These are phyloP conservation scores for Lophotis ruficrista DNA, from an alignment of 2,113 vertebrate species.

Conservation along the genomic window DNA sequence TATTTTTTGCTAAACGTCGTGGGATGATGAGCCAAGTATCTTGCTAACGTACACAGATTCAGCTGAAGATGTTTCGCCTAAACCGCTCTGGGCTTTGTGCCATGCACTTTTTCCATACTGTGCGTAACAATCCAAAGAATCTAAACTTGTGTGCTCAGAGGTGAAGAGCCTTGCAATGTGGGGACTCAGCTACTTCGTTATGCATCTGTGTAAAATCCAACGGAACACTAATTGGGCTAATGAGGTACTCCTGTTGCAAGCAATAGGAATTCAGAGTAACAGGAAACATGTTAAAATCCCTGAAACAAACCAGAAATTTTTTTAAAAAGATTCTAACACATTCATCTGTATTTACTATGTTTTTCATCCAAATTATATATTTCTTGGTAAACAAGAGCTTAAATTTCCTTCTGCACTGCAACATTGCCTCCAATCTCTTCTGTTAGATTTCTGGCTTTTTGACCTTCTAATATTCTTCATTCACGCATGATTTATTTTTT, in stretches of 20 bases:
- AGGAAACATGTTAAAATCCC: not conserved
- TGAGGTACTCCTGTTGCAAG: not conserved
- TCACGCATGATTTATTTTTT: not conserved
- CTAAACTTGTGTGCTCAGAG: not conserved
- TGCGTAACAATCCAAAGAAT: not conserved
- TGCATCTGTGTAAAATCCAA: not conserved
- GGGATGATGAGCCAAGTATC: not conserved
- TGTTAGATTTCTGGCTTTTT: slow-evolving; percentile 20
- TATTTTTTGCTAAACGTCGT: not conserved
- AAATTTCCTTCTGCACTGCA: not conserved
- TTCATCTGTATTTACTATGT: not conserved
- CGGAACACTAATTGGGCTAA: not conserved
- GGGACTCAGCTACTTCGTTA: not conserved
- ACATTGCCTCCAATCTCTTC: not conserved
- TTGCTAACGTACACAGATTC: not conserved
- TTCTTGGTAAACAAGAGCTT: slow-evolving; percentile 8
- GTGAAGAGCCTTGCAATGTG: not conserved
- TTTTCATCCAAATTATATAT: not conserved
- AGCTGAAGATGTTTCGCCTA: not conserved
- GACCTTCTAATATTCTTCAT: slow-evolving; percentile 28
- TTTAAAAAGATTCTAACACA: not conserved
- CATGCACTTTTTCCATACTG: not conserved
- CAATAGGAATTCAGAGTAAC: not conserved
- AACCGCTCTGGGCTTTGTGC: not conserved
- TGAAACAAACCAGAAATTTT: not conserved